A percentile compares a stretch with the other conserved stretches of the same genome.
These are phyloP conservation scores for Drosophila eohydei DNA, from an alignment of 2,888 invertebrate genomes.

Conservation along the genomic window DNA sequence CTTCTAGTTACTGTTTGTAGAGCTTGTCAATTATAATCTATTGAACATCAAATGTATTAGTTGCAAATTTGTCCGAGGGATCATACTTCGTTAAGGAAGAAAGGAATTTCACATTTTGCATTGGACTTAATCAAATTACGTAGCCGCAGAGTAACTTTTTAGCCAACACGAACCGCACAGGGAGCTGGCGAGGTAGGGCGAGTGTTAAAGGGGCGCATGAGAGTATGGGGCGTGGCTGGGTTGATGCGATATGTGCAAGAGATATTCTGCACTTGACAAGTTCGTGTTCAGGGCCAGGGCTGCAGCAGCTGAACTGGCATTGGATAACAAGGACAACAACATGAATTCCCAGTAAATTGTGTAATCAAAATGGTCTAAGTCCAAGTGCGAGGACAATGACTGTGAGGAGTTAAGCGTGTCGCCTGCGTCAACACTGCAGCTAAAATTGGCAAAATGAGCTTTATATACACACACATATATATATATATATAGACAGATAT, in stretches of 20 bases:
- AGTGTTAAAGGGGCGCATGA: neutral
- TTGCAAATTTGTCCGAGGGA: neutral
- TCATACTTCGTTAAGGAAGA: neutral
- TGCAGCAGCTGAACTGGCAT: constrained; percentile 42
- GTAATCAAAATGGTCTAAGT: constrained; percentile 48
- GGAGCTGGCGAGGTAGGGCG: neutral
- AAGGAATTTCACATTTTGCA: too few relatives aligned
- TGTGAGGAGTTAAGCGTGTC: neutral
- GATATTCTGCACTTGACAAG: constrained; percentile 66
- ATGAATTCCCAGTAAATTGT: constrained; percentile 45
- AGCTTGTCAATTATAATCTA: neutral
- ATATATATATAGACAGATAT: neutral
- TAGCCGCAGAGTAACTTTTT: neutral
- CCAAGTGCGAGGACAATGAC: constrained; percentile 50
- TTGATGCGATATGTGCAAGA: constrained; percentile 10
- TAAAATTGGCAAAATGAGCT: constrained; percentile 20
- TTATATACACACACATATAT: neutral
- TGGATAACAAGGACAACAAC: constrained; percentile 46
- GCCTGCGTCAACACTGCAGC: constrained; percentile 7
- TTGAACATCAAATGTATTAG: neutral
- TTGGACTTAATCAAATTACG: constrained; percentile 6
- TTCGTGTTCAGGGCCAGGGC: constrained; percentile 67
- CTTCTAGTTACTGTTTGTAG: neutral
- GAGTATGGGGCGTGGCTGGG: neutral
- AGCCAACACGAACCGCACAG: neutral